Base-by-base conservation (phyloP, 2,113 vertebrate genomes). In the Candoia aspera region DNA sequence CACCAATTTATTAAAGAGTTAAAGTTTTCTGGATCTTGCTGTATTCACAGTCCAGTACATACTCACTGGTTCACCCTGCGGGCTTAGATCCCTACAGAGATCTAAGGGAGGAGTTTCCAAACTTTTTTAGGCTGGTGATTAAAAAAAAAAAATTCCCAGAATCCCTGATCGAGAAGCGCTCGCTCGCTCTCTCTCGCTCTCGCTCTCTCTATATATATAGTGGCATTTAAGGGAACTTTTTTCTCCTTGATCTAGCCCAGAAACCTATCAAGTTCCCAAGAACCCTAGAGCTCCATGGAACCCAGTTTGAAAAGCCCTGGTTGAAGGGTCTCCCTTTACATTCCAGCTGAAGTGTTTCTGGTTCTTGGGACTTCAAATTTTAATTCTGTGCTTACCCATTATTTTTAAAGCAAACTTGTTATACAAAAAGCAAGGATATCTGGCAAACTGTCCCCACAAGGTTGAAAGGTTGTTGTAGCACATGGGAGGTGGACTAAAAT, bases 1-100 rank as follows among this genome's bases (percentile, higher is more conserved):
- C 17, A 84, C 54, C n/a, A 59, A 59, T 90, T 84, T 58, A 19
- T 90, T 58, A 90, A 84, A 84, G n/a, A 84, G 33, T 79, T 79
- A 79, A 79, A 79, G 8, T 79, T 79, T 79, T 79, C 33, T 79
- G 33, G 73, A 79, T 42, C 17, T 79, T 42, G 17, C 73, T 79
- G 73, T 23, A 21, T 79, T 33, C 73, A 79, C 37, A 10, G 8
- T 21, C 2, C 33, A 79, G 33, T 42, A 42, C 37, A 37, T 42
- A 21, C 73, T 42, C 33, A 79, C 37, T 79, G 37, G 33, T 42
- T 73, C 68, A 33, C 13, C 6, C 2, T 73, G 13, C 33, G 68
- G n/a, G 68, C 13, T 79, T n/a, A n/a, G n/a, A n/a, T 79, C 68
- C 68, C 33, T 21, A 37, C 17, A 37, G 6, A 37, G n/a, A 21